Conservation (phyloP, 1,140 invertebrate genomes). For the Drosophila kikkawai region DNA sequence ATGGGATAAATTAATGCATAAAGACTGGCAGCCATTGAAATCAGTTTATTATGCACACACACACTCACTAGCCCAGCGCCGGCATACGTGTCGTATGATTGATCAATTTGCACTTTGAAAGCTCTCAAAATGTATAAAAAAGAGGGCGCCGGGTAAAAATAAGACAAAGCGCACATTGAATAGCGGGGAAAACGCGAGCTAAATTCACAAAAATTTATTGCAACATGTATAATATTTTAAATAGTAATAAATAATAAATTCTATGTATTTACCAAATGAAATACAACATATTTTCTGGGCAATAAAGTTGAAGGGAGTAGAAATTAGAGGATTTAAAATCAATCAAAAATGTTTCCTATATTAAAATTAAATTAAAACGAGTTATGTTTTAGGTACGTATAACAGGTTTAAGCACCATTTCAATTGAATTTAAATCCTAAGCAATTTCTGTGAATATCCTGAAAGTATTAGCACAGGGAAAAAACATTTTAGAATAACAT, state of each 20-base stretch:
- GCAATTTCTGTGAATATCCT: not conserved
- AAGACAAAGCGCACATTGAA: not conserved
- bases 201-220: not conserved
- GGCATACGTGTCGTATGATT: conserved; percentile 68
- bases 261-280: not conserved
- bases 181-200: not conserved
- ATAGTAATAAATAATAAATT: not conserved
- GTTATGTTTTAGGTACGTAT: too few relatives aligned
- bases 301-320: not conserved
- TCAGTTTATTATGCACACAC: conserved; percentile 68
- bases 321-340: not conserved
- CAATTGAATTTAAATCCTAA: not conserved
- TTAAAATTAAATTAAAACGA: not conserved
- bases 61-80: conserved; percentile 1
- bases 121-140: conserved; percentile 49
- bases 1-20: conserved; percentile 73
- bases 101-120: conserved; percentile 75
- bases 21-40: conserved; percentile 69
- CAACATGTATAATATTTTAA: not conserved
- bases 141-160: not conserved
- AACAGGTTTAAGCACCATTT: not conserved
- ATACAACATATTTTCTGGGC: not conserved
- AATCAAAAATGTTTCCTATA: not conserved
- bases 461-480: too few relatives aligned
- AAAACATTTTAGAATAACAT: too few relatives aligned